Base-by-base conservation (phyloP, 92 coral and sea anemone genomes). In the Parazoanthus atlanticus region DNA sequence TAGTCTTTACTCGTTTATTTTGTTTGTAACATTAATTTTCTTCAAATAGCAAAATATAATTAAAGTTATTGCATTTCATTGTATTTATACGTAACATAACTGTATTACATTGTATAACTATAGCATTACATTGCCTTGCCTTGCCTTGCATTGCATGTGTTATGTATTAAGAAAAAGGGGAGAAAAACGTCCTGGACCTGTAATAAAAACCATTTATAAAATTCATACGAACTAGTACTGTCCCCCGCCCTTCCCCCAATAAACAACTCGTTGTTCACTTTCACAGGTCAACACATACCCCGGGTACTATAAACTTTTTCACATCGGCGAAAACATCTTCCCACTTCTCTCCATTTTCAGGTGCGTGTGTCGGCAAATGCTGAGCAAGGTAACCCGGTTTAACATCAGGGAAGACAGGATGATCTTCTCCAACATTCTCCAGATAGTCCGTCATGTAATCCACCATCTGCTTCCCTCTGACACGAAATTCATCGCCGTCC, bases 241-340 rank as follows among this genome's bases (percentile, higher is more conserved):
- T 8, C 52, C 6, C 43, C 43, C 19, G 19, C 23, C 69, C 69
- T 25, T 13, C 69, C 71, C 71, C 25, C 7, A 65, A 65, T 65
- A 65, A 1, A 23, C 23, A n/a, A 67, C 73, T 8, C 73, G 19
- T 3, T 1, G 5, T 67, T 29, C 11, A 67, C 11, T n/a, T 7
- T 67, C 21, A 67, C 3, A 3, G 21, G 21, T 52, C 21, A 52
- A 13, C 30, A 76, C 80, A n/a, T 67, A 67, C 73, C 73, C 73
- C 73, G 11, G 73, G 73, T 67, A 67, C 73, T 25, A 67, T 67
- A 26, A 67, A 67, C 73, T 67, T 19, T 67, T 25, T 67, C 73
- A 67, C 73, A 67, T 67, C 73, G 10, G 73, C 19, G 29, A 67
- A 67, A 67, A 67, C 73, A 67, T 67, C 73, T 12, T 67, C 73